These are phyloP conservation scores for Thamnophis sirtalis DNA, from an alignment of 2,113 vertebrate species.

Conservation along the genomic window DNA sequence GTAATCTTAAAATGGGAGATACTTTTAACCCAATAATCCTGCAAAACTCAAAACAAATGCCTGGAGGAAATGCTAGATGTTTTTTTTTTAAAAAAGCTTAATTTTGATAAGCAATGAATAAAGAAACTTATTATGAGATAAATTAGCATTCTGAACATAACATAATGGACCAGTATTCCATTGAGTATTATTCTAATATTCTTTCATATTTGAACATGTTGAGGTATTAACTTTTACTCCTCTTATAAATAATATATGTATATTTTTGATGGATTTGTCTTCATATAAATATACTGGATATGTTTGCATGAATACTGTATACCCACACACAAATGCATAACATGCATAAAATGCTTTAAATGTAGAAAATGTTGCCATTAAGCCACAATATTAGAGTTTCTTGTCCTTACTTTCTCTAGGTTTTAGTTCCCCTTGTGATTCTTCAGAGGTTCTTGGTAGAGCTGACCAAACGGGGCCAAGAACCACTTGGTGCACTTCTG, in stretches of 20 bases:
- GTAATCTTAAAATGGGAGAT: not conserved
- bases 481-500: slow-evolving; percentile 71
- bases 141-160: not conserved
- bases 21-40: not conserved
- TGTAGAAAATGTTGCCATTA: not conserved
- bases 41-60: not conserved
- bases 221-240: not conserved
- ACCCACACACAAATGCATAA: not conserved
- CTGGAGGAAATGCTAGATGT: not conserved
- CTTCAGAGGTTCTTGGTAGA: slow-evolving; percentile 79
- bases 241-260: not conserved
- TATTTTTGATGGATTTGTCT: not conserved
- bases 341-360: not conserved
- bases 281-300: not conserved
- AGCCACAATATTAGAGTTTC: not conserved
- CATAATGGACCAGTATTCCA: not conserved
- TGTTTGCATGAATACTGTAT: not conserved
- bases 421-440: slow-evolving; percentile 86
- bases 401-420: slow-evolving; percentile 64
- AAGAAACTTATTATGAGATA: not conserved
- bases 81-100: not conserved
- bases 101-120: not conserved
- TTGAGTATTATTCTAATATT: not conserved
- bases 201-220: not conserved
- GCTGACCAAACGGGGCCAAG: slow-evolving; percentile 69